phyloP scores from a whole-genome alignment of 2,113 vertebrate genomes.

The Merops nubicus region DNA sequence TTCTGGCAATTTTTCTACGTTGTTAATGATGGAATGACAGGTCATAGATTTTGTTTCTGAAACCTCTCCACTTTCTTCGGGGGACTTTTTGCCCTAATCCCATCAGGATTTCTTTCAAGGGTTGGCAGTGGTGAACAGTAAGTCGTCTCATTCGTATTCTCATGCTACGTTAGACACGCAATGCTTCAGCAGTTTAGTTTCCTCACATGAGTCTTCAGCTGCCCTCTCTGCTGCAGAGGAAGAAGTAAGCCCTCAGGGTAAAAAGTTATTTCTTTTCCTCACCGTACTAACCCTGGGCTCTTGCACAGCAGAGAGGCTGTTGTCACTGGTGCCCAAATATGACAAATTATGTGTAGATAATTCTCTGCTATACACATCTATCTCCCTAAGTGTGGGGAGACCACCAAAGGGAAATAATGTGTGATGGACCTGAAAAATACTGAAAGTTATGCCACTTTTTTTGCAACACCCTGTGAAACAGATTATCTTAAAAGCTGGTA shows the following conservation, averaged over 20 bases:
- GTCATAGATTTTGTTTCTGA: conserved; percentile 17
- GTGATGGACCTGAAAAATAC: neutral
- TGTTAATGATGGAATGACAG: conserved; percentile 3
- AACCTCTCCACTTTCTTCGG: conserved; percentile 14
- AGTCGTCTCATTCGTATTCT: neutral
- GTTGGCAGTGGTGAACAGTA: neutral
- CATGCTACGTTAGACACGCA: neutral
- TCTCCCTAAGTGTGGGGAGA: conserved; percentile 49
- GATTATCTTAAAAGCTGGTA: neutral
- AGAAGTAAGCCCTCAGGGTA: conserved; percentile 23
- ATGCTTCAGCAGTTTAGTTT: conserved; percentile 4
- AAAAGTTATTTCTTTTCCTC: conserved; percentile 57
- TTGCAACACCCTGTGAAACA: neutral
- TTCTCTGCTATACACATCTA: conserved; percentile 62
- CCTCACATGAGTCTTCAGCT: neutral
- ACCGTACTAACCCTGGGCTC: neutral
- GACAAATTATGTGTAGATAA: conserved; percentile 64
- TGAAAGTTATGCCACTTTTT: neutral
- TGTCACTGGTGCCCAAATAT: conserved; percentile 49
- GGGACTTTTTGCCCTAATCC: neutral
- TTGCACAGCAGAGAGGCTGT: conserved; percentile 40
- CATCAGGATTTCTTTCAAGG: conserved; percentile 33
- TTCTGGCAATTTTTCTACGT: neutral
- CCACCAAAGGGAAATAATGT: neutral
- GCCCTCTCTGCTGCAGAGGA: neutral